Evolutionary conservation across 2,113 vertebrate genomes (phyloP).

Genomic region (Excalfactoria chinensis): DNA sequence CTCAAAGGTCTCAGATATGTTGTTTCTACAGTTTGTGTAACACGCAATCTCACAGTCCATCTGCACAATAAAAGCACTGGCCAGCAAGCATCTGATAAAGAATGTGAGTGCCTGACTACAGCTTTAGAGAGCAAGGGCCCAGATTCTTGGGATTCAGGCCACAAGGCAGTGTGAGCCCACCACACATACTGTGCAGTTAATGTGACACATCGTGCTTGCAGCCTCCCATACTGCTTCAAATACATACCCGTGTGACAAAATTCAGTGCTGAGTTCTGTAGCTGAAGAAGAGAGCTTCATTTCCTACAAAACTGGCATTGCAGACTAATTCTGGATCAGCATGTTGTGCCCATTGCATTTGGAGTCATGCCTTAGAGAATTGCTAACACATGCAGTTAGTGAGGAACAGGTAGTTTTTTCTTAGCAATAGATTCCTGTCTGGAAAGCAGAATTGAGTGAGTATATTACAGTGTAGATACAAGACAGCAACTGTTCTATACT

Average conservation of each 20-base stretch:
- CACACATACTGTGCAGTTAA: accelerated
- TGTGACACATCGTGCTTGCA: accelerated
- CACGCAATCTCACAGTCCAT: not conserved
- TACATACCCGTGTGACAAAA: accelerated
- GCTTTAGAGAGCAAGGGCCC: not conserved
- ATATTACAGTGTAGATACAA: accelerated
- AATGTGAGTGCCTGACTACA: not conserved
- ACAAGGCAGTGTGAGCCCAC: not conserved
- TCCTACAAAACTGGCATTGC: not conserved
- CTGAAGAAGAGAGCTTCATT: not conserved
- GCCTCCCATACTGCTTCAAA: not conserved
- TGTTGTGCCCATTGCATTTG: accelerated
- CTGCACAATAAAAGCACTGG: not conserved
- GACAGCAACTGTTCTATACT: not conserved
- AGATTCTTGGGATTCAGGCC: not conserved
- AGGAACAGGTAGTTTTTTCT: not conserved
- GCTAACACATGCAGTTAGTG: accelerated
- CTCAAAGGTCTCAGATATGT: not conserved
- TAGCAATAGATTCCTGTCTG: not conserved
- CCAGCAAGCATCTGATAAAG: not conserved
- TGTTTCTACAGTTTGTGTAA: not conserved
- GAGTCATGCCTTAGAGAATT: not conserved
- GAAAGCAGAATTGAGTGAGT: not conserved
- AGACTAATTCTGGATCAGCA: not conserved
- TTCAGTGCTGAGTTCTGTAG: not conserved